Base-by-base conservation (phyloP, 2,888 invertebrate genomes). In the Ctenicera cuprea region DNA sequence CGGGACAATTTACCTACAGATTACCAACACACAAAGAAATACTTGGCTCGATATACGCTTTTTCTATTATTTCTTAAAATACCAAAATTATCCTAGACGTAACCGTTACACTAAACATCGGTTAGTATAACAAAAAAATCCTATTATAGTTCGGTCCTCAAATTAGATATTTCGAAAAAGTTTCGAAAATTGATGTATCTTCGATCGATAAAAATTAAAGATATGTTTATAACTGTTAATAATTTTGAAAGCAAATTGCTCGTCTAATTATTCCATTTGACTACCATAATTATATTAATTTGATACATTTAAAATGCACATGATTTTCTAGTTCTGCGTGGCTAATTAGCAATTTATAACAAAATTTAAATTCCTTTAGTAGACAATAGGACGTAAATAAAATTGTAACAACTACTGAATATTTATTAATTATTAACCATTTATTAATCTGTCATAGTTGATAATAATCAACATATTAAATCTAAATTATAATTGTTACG, bases 1-100 rank as follows among this genome's bases (percentile, higher is more conserved):
- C 83, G 73, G 83, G 83, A 84, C 84, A 82, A 85, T 85, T 84
- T 84, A 84, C 83, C 83, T 79, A 79, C 80, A 81, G 80, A 82
- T 81, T 83, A 83, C 81, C 79, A 81, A 83, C 81, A 80, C 80
- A 84, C 82, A 83, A 82, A 80, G 81, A 82, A 80, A 81, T 74
- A 77, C 78, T 76, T 73, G 77, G 80, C 72, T 79, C 81, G 79
- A 82, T 80, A 75, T 75, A 76, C 70, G 71, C 78, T 80, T 82
- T 81, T 82, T 79, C 79, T 79, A 77, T 80, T 81, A 77, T 81
- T 81, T 78, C 79, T 74, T 75, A 78, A 80, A 76, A 73, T 63
- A 71, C 69, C 69, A 57, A 75, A 75, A 64, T 69, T 73, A 71
- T 59, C 62, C 57, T 52, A 63, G 38, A 41, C 41, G 20, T 33